Base-by-base conservation (phyloP, 2,113 vertebrate species). In the Oncorhynchus masou region DNA sequence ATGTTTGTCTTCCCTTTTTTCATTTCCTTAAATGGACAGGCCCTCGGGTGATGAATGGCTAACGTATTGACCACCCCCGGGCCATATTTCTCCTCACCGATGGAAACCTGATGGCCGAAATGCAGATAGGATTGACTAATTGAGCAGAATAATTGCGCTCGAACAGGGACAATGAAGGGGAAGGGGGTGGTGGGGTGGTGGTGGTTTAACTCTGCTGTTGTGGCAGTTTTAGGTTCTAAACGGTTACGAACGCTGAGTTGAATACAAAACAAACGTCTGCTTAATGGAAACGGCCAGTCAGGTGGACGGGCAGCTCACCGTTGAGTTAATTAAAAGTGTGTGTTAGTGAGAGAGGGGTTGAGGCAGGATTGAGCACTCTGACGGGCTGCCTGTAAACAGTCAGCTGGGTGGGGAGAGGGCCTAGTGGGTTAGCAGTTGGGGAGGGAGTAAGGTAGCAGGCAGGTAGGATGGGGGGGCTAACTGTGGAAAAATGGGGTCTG, bases 1-100 rank as follows among this genome's bases (percentile, higher is more conserved):
- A 90, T 96, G 94, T 96, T 96, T 97, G 92, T 94, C 94, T 92
- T 90, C 89, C 91, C 91, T 92, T 93, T 92, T 95, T 94, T 96
- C 94, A 96, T 96, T 96, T 95, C 88, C 94, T 94, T 95, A 94
- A 96, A 95, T 96, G 94, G 92, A 91, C 92, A 89, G 91, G 83
- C 83, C 87, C 49, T 15, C 73, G 79, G 90, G 90, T 96, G 95
- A 94, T 95, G 93, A 95, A 96, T 94, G 93, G 86, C 88, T 81
- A 87, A 74, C 84, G 72, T 94, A 96, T 96, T 95, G 95, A 96
- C 94, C 94, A 92, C 84, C 90, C 51, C 88, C 71, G 79, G 90
- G 83, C 91, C 90, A 91, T 96, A 94, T 95, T 95, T 96, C 93
- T 95, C 88, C 91, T 91, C 88, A 91, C 92, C 92, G 94, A 95